These are phyloP conservation scores for Podiceps cristatus DNA, from an alignment of 2,113 vertebrate genomes.

Conservation along the genomic window DNA sequence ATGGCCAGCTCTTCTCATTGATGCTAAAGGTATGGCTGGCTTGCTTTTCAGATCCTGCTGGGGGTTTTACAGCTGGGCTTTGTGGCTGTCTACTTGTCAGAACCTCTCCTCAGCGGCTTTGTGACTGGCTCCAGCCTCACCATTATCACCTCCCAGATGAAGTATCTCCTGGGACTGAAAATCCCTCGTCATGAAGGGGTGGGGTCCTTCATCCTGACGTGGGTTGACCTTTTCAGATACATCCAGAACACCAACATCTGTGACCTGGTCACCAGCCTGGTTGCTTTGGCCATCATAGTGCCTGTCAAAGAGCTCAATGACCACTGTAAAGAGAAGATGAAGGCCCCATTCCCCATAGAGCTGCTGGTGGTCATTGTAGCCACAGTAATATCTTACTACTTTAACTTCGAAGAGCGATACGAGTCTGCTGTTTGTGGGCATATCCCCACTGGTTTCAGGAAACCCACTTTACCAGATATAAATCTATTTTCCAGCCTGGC, in stretches of 20 bases:
- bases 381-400: conserved; percentile 53
- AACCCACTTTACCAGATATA: conserved; percentile 43
- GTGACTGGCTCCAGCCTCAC: conserved; percentile 65
- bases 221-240: conserved; percentile 68
- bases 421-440: conserved; percentile 43
- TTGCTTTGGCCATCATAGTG: conserved; percentile 59
- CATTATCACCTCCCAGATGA: conserved; percentile 74
- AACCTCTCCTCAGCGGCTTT: conserved; percentile 73
- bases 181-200: conserved; percentile 49
- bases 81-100: conserved; percentile 70
- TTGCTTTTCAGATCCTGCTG: conserved; percentile 69
- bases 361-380: conserved; percentile 64
- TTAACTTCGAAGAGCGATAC: conserved; percentile 27
- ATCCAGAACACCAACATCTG: conserved; percentile 66
- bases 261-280: conserved; percentile 66
- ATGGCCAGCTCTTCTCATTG: background rate
- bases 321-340: conserved; percentile 60
- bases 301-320: conserved; percentile 73
- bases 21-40: background rate
- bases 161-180: conserved; percentile 71
- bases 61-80: conserved; percentile 70
- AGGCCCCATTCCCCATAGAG: conserved; percentile 64
- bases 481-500: conserved; percentile 67
- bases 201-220: conserved; percentile 60
- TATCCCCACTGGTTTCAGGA: conserved; percentile 72